Percentiles rank a stretch among this genome's conserved stretches.
Evolutionary conservation across 2,797 vertebrate genomes (phyloP).

Genomic region (Fratercula arctica): DNA sequence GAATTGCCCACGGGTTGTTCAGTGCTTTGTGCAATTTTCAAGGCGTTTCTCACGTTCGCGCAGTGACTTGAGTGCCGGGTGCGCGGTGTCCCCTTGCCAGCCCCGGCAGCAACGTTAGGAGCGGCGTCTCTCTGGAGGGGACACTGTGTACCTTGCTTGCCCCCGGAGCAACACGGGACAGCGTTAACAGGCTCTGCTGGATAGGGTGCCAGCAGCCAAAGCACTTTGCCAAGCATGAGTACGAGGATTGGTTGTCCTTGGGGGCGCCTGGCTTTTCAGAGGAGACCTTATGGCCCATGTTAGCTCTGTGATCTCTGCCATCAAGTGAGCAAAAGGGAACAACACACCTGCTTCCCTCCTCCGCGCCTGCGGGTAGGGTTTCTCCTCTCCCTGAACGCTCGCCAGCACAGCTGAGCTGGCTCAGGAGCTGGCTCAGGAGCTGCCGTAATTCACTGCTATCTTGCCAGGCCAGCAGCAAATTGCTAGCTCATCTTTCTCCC

Average conservation of each 20-base stretch:
- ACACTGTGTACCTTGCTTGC: background rate
- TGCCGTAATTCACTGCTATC: slow-evolving; percentile 39
- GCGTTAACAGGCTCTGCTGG: background rate
- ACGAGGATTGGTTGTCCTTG: background rate
- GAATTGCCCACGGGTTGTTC: slow-evolving; percentile 53
- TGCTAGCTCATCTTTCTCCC: slow-evolving; percentile 62
- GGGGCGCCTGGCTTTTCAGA: background rate
- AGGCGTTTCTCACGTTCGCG: background rate
- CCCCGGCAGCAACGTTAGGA: background rate
- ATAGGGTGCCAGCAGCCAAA: background rate
- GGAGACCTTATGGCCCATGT: background rate
- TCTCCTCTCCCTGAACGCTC: slow-evolving; percentile 16
- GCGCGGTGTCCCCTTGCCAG: background rate
- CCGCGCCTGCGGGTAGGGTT: slow-evolving; percentile 20
- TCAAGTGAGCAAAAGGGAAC: slow-evolving; percentile 31
- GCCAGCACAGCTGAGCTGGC: slow-evolving; percentile 58
- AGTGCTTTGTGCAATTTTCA: slow-evolving; percentile 40
- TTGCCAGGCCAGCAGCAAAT: slow-evolving; percentile 59
- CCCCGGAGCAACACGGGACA: rapidly evolving
- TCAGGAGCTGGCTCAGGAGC: slow-evolving; percentile 61
- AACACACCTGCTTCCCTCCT: slow-evolving; percentile 54
- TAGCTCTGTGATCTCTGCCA: background rate
- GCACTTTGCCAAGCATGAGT: background rate
- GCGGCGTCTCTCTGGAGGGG: background rate
- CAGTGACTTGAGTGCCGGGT: background rate